These are phyloP conservation scores for Orientallactaga sibirica DNA, from an alignment of 2,797 vertebrate species.

Conservation along the genomic window DNA sequence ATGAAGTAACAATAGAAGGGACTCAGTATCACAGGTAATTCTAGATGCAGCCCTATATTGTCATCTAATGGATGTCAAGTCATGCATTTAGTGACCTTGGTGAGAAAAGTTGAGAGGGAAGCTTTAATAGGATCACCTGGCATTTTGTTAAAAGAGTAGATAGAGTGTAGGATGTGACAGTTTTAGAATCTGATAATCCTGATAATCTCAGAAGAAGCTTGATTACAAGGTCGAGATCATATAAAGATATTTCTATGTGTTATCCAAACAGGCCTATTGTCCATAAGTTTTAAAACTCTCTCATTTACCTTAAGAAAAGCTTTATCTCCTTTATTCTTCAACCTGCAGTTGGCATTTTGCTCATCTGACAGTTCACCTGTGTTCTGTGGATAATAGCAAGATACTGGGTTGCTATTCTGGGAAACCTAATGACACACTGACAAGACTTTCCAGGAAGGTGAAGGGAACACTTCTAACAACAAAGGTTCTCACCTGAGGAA, in stretches of 20 bases:
- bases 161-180: not conserved
- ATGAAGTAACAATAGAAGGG: not conserved
- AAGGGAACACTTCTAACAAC: not conserved
- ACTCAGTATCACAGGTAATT: not conserved
- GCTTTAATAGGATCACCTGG: not conserved
- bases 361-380: slow-evolving; percentile 43
- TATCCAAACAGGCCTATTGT: not conserved
- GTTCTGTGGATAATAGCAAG: not conserved
- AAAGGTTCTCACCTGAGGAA: not conserved
- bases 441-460: not conserved
- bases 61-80: not conserved
- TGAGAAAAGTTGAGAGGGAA: not conserved
- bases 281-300: not conserved
- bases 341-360: not conserved
- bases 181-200: not conserved
- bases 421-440: slow-evolving; percentile 6
- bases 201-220: not conserved
- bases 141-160: not conserved
- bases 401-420: not conserved
- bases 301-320: not conserved
- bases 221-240: rapidly evolving
- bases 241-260: not conserved
- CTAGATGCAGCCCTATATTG: not conserved
- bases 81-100: not conserved
- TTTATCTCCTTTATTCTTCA: not conserved